These are phyloP conservation scores for Cheilinus undulatus DNA, from an alignment of 2,113 vertebrate genomes.

Conservation along the genomic window DNA sequence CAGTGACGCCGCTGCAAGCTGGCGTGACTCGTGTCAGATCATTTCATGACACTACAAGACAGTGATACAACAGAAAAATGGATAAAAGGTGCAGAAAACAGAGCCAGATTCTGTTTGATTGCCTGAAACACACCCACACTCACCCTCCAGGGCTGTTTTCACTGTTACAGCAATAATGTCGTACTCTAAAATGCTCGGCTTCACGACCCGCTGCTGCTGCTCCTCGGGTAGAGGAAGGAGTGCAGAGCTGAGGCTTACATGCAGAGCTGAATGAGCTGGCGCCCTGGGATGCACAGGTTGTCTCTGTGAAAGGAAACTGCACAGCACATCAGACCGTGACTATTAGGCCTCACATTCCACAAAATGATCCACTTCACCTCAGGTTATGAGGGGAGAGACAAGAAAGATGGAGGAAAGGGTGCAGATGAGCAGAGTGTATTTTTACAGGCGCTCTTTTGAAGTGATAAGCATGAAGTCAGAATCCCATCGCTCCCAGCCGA, in stretches of 20 bases:
- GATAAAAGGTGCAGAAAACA: constrained; percentile 15
- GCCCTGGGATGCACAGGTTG: constrained; percentile 33
- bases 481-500: constrained; percentile 34
- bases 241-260: constrained; percentile 14
- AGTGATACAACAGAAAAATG: not conserved
- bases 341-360: constrained; percentile 43
- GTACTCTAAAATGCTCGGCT: constrained; percentile 26
- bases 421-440: constrained; percentile 31
- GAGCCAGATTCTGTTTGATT: constrained; percentile 10
- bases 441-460: constrained; percentile 45
- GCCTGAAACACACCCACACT: not conserved
- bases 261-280: constrained; percentile 16
- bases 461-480: constrained; percentile 47
- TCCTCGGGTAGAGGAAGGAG: constrained; percentile 12
- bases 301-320: constrained; percentile 48
- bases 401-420: constrained; percentile 30
- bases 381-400: constrained; percentile 40
- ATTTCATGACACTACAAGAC: constrained; percentile 21
- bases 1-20: constrained; percentile 2
- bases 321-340: constrained; percentile 41
- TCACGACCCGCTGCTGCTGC: not conserved
- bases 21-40: constrained; percentile 13
- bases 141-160: not conserved
- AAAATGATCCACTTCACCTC: constrained; percentile 59
- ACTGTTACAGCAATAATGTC: constrained; percentile 31